Evolutionary conservation across 2,797 vertebrate species (phyloP).

Genomic region (Petrocephalus sullivani): DNA sequence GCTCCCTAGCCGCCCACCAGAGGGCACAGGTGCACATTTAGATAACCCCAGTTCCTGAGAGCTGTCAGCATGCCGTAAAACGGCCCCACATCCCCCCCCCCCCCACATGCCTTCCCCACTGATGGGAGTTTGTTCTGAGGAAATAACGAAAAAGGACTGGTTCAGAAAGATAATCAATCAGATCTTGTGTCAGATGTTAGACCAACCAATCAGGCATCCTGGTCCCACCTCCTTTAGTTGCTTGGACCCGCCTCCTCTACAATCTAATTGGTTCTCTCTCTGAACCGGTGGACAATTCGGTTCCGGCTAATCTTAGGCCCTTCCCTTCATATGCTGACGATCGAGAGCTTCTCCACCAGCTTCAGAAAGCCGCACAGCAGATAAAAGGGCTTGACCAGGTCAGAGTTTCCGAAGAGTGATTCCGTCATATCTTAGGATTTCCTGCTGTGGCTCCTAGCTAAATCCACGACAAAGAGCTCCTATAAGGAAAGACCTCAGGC

Average conservation of each 20-base stretch:
- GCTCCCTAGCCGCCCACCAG: neutral
- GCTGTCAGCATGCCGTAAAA: neutral
- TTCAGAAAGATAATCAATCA: too few relatives aligned
- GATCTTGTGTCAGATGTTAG: too few relatives aligned
- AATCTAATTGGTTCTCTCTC: too few relatives aligned
- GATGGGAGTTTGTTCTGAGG: too few relatives aligned
- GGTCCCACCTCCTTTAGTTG: too few relatives aligned
- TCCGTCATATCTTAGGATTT: neutral
- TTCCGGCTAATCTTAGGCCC: neutral
- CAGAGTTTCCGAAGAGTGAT: neutral
- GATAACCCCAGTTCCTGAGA: neutral
- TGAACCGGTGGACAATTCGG: too few relatives aligned
- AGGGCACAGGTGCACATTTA: neutral
- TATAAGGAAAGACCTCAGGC: neutral
- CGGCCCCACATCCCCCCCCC: too few relatives aligned
- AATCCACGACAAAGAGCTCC: neutral
- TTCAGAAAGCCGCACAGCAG: neutral
- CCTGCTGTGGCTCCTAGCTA: neutral
- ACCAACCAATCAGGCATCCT: too few relatives aligned
- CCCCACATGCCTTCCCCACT: too few relatives aligned
- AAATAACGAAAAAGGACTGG: too few relatives aligned
- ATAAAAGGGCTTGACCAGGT: neutral
- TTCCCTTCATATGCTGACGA: neutral
- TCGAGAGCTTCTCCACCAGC: neutral
- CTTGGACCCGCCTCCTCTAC: too few relatives aligned